A percentile compares a stretch with the other conserved stretches of the same genome.
These are phyloP conservation scores for Electrona antarctica DNA, from an alignment of 2,113 vertebrate genomes.

Conservation along the genomic window DNA sequence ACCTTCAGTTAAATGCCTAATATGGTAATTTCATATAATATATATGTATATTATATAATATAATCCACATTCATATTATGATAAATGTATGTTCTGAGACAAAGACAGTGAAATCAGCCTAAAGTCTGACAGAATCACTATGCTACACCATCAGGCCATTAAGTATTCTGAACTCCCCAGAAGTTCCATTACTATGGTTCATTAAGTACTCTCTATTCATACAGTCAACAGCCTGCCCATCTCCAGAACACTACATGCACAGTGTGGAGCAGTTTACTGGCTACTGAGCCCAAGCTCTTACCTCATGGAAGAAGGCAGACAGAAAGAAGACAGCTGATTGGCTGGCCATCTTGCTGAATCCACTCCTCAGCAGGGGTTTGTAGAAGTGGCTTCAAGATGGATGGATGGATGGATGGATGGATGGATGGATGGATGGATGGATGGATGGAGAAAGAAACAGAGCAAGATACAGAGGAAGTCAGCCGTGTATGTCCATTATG, in stretches of 20 bases:
- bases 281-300: slow-evolving; percentile 52
- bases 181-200: no score
- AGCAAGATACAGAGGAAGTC: slow-evolving; percentile 22
- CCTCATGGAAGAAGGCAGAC: slow-evolving; percentile 94
- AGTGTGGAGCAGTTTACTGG: no score
- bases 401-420: neutral
- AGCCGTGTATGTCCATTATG: slow-evolving; percentile 31
- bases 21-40: neutral
- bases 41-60: no score
- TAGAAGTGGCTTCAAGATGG: slow-evolving; percentile 87
- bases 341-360: slow-evolving; percentile 80
- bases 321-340: slow-evolving; percentile 86
- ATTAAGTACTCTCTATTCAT: no score
- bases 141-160: no score
- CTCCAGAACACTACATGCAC: no score
- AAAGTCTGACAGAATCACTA: no score
- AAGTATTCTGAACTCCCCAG: no score
- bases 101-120: no score
- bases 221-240: no score
- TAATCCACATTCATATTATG: no score
- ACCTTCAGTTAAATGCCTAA: neutral
- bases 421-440: slow-evolving; percentile 1
- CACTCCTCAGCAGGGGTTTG: slow-evolving; percentile 85
- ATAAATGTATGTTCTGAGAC: no score
- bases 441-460: slow-evolving; percentile 12